Base-by-base conservation (phyloP, 2,797 vertebrate species). In the Enteromius mattozi region DNA sequence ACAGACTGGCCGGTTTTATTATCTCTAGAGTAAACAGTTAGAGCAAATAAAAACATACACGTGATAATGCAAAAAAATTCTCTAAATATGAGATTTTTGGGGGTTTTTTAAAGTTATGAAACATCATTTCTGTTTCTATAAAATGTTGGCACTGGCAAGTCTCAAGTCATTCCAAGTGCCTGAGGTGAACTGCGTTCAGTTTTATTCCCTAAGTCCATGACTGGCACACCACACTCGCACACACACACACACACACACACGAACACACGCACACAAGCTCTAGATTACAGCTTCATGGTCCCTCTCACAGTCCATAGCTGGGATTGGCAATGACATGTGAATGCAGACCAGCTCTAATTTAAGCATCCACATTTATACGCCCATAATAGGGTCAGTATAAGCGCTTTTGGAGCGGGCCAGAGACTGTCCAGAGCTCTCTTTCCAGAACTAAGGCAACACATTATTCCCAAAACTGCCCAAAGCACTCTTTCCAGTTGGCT, bases 311-410 rank as follows among this genome's bases (percentile, higher is more conserved):
- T 92, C 92, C 92, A 93, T 92, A 93, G 94, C 90, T 93, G 92
- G 93, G 91, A 95, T 94, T 94, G 93, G 92, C 92, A 91, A 88
- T 94, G 94, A 95, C 94, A 95, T 94, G 91, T 94, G 93, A 92
- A 93, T 94, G 92, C 93, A 80, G 91, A 91, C 90, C 93, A 89
- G 93, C 92, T 94, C 92, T 94, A 93, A 95, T 95, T 95, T 94
- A 92, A 92, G 93, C 92, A 89, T 93, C 93, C 93, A 94, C 95
- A 93, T 94, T 94, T 94, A 93, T 93, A 94, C 93, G 92, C 93
- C 93, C 93, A 93, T 94, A 95, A 95, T 95, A 93, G 92, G 94
- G 92, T 91, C 92, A 94, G 92, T 91, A 90, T 88, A 92, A 91
- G 92, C 90, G 91, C 90, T 92, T 92, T 92, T 92, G 89, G 91